Evolutionary conservation across 2,113 vertebrate genomes (phyloP).

Genomic region (Python bivittatus): DNA sequence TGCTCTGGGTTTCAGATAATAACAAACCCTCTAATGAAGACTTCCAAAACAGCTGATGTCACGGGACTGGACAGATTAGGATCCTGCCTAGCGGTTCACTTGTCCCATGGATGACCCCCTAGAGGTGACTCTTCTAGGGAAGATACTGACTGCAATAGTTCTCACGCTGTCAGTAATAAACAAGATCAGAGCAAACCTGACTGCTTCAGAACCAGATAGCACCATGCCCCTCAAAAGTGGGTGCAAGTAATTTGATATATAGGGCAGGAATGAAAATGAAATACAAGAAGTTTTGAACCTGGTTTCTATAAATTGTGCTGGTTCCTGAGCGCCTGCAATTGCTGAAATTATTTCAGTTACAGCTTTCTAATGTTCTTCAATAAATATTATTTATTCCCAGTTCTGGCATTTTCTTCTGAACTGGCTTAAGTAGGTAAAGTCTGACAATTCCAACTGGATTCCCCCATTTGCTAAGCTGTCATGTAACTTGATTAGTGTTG

Average conservation of each 20-base stretch:
- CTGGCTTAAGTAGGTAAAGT: too few species aligned
- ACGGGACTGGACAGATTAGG: background rate
- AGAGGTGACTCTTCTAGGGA: background rate
- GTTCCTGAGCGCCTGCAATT: background rate
- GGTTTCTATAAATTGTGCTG: background rate
- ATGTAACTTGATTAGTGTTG: background rate
- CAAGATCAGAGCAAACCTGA: background rate
- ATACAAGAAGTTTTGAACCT: background rate
- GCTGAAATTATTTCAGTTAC: too few species aligned
- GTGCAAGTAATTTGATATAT: background rate
- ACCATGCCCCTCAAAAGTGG: background rate
- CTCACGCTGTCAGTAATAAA: background rate
- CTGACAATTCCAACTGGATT: background rate
- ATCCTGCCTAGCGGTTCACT: background rate
- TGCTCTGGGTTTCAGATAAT: background rate
- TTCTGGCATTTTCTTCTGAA: background rate
- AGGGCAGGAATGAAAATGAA: background rate
- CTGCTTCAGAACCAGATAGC: background rate
- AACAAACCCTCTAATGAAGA: background rate
- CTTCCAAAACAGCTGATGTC: background rate
- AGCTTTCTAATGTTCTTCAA: background rate
- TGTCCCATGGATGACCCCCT: background rate
- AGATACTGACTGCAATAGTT: background rate
- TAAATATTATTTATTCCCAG: background rate
- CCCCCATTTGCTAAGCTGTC: too few species aligned